phyloP scores from a whole-genome alignment of 2,113 vertebrate genomes.

The Thermophis baileyi region DNA sequence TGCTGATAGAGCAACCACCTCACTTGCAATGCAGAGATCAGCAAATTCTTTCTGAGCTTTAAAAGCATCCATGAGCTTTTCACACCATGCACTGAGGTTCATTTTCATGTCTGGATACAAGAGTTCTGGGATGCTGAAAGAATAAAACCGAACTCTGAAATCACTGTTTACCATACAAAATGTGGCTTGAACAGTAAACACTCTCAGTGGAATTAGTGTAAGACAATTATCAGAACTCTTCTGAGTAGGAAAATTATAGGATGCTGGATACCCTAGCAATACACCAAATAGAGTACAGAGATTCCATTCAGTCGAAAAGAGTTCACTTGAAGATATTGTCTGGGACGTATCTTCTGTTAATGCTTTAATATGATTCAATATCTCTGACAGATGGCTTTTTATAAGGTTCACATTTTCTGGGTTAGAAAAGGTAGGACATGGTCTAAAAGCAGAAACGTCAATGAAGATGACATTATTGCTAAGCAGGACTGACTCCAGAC shows the following conservation, averaged over 20 bases:
- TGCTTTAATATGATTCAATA: slow-evolving; percentile 65
- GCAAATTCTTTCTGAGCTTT: slow-evolving; percentile 74
- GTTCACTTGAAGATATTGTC: slow-evolving; percentile 51
- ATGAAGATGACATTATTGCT: slow-evolving; percentile 57
- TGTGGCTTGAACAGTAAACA: slow-evolving; percentile 70
- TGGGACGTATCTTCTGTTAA: not conserved
- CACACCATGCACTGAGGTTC: slow-evolving; percentile 72
- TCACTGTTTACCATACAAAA: slow-evolving; percentile 60
- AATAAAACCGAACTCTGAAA: slow-evolving; percentile 74
- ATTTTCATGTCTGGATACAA: slow-evolving; percentile 63
- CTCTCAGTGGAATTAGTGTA: slow-evolving; percentile 77
- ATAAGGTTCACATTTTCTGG: slow-evolving; percentile 40
- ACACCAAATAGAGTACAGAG: slow-evolving; percentile 85
- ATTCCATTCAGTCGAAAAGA: slow-evolving; percentile 72
- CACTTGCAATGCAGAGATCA: slow-evolving; percentile 73
- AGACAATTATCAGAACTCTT: slow-evolving; percentile 80
- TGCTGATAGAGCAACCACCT: slow-evolving; percentile 73
- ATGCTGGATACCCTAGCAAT: slow-evolving; percentile 84
- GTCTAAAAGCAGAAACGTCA: slow-evolving; percentile 71
- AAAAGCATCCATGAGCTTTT: slow-evolving; percentile 70
- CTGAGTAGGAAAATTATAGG: slow-evolving; percentile 77
- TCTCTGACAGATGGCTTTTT: slow-evolving; percentile 46
- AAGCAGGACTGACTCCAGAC: slow-evolving; percentile 61
- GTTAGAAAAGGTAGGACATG: slow-evolving; percentile 61
- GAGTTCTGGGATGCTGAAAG: slow-evolving; percentile 86